These are phyloP conservation scores for Macrosteles quadrilineatus DNA, from an alignment of 1,140 invertebrate species.

Conservation along the genomic window DNA sequence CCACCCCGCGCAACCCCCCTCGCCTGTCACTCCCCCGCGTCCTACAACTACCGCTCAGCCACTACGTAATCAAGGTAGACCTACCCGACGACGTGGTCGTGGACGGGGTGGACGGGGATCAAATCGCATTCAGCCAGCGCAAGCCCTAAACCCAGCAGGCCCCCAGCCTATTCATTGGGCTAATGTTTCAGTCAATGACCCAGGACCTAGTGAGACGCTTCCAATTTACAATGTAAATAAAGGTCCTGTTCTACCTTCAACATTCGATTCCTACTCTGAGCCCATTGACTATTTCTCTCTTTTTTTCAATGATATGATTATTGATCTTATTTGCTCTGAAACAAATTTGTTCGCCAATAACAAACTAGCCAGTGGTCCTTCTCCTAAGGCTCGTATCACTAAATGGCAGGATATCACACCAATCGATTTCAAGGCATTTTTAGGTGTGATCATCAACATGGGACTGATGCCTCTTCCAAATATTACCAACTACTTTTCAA, in stretches of 20 bases:
- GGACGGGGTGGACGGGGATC: too few species aligned
- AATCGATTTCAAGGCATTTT: neutral
- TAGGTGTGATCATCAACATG: slow-evolving; percentile 21
- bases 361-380: neutral
- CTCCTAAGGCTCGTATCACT: neutral
- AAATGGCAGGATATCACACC: slow-evolving; percentile 10
- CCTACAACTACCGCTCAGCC: too few species aligned
- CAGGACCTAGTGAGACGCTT: neutral
- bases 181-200: neutral
- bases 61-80: neutral
- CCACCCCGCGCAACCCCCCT: too few species aligned
- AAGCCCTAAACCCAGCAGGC: too few species aligned
- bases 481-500: slow-evolving; percentile 10
- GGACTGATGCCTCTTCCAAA: neutral
- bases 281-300: slow-evolving; percentile 10
- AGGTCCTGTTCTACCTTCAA: slow-evolving; percentile 3
- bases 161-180: too few species aligned
- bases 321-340: slow-evolving; percentile 6
- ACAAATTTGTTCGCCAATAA: neutral
- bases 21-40: too few species aligned
- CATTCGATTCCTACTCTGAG: neutral
- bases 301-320: slow-evolving; percentile 18
- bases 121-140: too few species aligned
- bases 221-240: slow-evolving; percentile 11
- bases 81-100: too few species aligned